Evolutionary conservation across 1,140 invertebrate species (phyloP).

Genomic region (Sminthurinus signatus): DNA sequence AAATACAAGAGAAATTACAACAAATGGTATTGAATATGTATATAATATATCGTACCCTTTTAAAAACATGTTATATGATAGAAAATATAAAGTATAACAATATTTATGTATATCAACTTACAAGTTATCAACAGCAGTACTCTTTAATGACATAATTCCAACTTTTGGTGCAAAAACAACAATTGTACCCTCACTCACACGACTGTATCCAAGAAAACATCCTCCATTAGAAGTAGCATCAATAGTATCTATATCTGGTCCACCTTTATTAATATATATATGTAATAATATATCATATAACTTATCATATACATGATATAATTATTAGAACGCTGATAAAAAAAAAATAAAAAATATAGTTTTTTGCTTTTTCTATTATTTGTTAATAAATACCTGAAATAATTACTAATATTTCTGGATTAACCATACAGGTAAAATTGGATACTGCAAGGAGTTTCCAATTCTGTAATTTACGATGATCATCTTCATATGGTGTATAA

Average conservation of each 20-base stretch:
- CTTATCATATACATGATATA: no score
- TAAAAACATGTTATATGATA: no score
- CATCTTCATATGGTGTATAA: constrained; percentile 9
- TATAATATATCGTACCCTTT: no score
- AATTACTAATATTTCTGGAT: constrained; percentile 1
- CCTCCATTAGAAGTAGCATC: constrained; percentile 17
- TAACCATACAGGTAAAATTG: constrained; percentile 5
- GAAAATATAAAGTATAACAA: no score
- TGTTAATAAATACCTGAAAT: constrained; percentile 6
- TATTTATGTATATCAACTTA: no score
- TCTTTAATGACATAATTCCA: constrained; percentile 18
- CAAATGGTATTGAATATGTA: no score
- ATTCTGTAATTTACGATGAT: constrained; percentile 3
- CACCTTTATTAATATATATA: background rate
- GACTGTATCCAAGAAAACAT: constrained; percentile 31
- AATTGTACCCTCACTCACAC: constrained; percentile 14
- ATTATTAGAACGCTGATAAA: no score
- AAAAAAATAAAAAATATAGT: no score
- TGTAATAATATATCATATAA: no score
- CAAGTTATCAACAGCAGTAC: background rate
- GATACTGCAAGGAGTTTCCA: constrained; percentile 1
- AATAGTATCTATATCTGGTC: constrained; percentile 20
- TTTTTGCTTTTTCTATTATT: no score
- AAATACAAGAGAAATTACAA: no score
- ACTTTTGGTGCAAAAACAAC: constrained; percentile 18